Evolutionary conservation across 2,113 vertebrate genomes (phyloP), one percentile per base, ranked within the genome.

Genomic region (Corythaixoides concolor): DNA sequence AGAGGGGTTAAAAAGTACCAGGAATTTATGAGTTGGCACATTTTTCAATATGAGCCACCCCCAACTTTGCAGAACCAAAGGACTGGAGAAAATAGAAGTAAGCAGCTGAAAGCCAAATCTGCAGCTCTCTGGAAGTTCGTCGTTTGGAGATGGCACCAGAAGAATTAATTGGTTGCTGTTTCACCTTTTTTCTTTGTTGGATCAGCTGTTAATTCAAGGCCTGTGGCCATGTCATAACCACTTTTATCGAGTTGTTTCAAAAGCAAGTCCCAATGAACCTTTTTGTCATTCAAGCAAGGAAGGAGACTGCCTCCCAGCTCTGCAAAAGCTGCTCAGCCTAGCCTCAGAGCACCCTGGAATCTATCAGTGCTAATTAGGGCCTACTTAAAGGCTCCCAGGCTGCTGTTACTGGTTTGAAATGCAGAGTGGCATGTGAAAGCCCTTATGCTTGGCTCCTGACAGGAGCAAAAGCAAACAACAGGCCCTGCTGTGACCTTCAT

Each of bases 401-500:
- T 95, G 91, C 81, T 2, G 1, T 80, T 55, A 39, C 87, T 89
- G 83, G 91, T 91, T 94, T 87, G 85, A 95, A 94, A 94, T 92
- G 80, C 94, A 95, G 95, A 96, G 70, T 84, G 89, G 83, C 85
- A 70, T 35, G 77, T 67, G 83, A 89, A 95, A 91, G 55, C 88
- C 84, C 77, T 89, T 86, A 33, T 64, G 91, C 76, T 69, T 60
- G 81, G 56, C 92, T 97, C 77, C 95, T 94, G 94, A 96, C 94
- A 95, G 96, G 58, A 97, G 92, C 72, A 95, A 95, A 93, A 95
- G 59, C 95, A 95, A 92, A 85, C 69, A 93, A 81, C 93, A 78
- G 85, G 74, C 78, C 96, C 94, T 93, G 93, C 95, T 96, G 92
- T 95, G 95, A 96, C 92, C 96, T 97, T 96, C 93, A 95, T 96